Evolutionary conservation across 2,797 vertebrate species (phyloP).

Genomic region (Perodicticus potto): DNA sequence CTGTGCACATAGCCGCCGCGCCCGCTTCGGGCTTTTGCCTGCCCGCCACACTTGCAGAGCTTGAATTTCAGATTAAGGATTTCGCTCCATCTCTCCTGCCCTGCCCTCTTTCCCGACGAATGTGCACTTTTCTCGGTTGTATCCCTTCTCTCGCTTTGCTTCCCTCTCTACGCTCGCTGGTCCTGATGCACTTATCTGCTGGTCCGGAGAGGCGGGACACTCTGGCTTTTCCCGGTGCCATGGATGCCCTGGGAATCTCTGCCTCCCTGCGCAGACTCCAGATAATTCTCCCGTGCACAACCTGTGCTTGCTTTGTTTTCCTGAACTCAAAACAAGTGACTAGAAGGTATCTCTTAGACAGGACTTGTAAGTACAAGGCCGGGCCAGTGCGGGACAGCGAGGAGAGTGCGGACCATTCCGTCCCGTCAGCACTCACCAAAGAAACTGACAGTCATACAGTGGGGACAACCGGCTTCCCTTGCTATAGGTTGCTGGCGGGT

Average conservation of each 20-base stretch:
- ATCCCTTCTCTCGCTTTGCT: neutral
- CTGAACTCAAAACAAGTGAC: slow-evolving; percentile 54
- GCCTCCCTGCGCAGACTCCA: slow-evolving; percentile 81
- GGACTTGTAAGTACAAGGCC: slow-evolving; percentile 34
- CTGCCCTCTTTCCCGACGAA: neutral
- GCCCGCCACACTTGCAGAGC: neutral
- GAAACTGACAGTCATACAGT: neutral
- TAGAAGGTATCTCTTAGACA: neutral
- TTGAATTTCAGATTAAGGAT: slow-evolving; percentile 21
- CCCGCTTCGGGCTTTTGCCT: neutral
- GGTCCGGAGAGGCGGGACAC: neutral
- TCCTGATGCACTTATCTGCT: neutral
- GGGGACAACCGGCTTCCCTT: neutral
- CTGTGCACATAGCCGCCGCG: neutral
- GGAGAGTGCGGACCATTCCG: neutral
- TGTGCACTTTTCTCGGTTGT: neutral
- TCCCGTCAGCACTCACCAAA: slow-evolving; percentile 62
- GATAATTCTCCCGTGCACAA: slow-evolving; percentile 85
- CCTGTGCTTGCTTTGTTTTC: slow-evolving; percentile 70
- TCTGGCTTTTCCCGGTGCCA: slow-evolving; percentile 52
- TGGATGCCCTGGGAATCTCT: slow-evolving; percentile 68
- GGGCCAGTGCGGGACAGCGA: neutral
- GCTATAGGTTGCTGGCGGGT: neutral
- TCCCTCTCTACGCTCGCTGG: neutral
- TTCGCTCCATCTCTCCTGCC: neutral